Evolutionary conservation across 2,797 vertebrate genomes (phyloP), one percentile per base, ranked within the genome.

Genomic region (Molothrus aeneus): DNA sequence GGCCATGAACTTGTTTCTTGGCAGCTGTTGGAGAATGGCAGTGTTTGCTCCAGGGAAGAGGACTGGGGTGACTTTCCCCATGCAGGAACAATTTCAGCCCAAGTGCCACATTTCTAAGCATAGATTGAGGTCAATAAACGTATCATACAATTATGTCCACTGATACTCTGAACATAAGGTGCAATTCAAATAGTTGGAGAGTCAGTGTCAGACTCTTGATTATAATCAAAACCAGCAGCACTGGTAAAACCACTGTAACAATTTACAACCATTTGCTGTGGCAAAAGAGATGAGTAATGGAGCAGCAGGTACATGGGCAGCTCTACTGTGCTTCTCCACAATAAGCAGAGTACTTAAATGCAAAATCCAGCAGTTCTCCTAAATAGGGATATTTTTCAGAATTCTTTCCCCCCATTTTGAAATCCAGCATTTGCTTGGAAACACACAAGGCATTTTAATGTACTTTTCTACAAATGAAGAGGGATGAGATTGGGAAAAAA

Each of bases 321-420:
- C 42, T 92, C 80, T 83, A 15, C 56, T 84, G 91, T 80, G 82
- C 87, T 86, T 90, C 85, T 95, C 77, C 80, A 83, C 73, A 73
- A 60, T 14, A 72, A 82, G 43, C 53, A 77, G 53, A 93, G 50
- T 17, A 71, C 24, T 26, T 17, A n/a, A 57, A 69, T 19, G 11
- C 22, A 82, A 91, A 91, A 69, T 68, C n/a, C 65, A 95, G 51
- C 32, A 72, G 31, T 63, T 66, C 29, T 64, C 25, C 28, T 48
- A 57, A 80, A 9, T 0, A 10, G 48, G 10, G 42, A 10, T 40
- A 19, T 71, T 81, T 80, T 53, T 60, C 45, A 82, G 60, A 86
- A 88, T 66, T n/a, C 2, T 11, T 40, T 29, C 5, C 22, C 12
- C 16, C 5, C 6, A 13, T 38, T 82, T 68, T 65, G 29, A 88